Conservation (phyloP, 2,113 vertebrate species). For the Gasterosteus nipponicus region DNA sequence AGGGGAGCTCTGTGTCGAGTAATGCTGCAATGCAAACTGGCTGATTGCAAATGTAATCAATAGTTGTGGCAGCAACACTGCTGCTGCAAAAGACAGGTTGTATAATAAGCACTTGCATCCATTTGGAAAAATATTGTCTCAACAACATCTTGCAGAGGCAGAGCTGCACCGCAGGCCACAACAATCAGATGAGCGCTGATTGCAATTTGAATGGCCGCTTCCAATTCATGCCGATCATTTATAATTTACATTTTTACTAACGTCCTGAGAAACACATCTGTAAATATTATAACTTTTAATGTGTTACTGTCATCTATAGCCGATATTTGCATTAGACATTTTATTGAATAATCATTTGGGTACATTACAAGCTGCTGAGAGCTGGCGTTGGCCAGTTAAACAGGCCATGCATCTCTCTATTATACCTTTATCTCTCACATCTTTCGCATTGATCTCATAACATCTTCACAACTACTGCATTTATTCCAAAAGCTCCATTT, state of each 20-base stretch:
- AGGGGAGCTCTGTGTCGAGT: not conserved
- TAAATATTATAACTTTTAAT: not conserved
- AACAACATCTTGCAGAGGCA: not conserved
- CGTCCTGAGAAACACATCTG: not conserved
- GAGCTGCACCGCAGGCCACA: not conserved
- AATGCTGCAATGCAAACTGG: not conserved
- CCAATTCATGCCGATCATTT: not conserved
- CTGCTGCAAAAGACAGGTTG: not conserved
- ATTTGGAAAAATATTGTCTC: not conserved
- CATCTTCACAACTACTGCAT: not conserved
- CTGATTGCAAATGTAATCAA: not conserved
- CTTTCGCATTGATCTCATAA: not conserved
- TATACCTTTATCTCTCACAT: not conserved
- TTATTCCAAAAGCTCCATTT: not conserved
- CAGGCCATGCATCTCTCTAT: not conserved
- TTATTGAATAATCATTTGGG: not conserved
- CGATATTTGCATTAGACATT: not conserved
- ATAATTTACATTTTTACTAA: too few relatives aligned
- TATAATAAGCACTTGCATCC: not conserved
- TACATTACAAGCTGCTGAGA: not conserved
- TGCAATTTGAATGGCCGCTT: not conserved
- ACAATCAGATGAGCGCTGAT: not conserved
- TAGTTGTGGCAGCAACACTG: not conserved
- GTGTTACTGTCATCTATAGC: not conserved
- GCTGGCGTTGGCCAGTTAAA: not conserved